These are phyloP conservation scores for Heliconius cydno DNA, from an alignment of 2,888 invertebrate genomes.

Conservation along the genomic window DNA sequence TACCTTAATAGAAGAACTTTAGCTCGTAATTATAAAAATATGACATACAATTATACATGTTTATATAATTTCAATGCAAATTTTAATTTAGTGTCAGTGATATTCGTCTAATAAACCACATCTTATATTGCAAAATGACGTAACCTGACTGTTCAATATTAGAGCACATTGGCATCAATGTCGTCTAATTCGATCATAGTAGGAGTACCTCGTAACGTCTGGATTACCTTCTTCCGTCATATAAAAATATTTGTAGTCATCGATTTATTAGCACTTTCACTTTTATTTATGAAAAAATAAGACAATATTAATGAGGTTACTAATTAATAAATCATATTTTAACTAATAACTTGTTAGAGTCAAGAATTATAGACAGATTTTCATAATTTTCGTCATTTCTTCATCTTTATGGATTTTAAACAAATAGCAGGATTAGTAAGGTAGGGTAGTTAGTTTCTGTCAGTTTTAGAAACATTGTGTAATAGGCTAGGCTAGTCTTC, in stretches of 20 bases:
- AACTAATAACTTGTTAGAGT: neutral
- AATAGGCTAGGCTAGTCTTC: neutral
- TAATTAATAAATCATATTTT: neutral
- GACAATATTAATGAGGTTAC: neutral
- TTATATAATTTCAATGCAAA: neutral
- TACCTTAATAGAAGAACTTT: neutral
- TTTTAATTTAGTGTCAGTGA: no score
- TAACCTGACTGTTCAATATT: neutral
- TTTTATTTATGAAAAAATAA: conserved; percentile 10
- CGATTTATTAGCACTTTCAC: conserved; percentile 51
- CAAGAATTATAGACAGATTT: neutral
- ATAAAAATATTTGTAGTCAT: conserved; percentile 50
- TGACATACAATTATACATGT: neutral
- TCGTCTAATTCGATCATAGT: conserved; percentile 65
- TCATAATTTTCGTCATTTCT: neutral
- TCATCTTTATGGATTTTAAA: neutral
- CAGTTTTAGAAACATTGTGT: neutral
- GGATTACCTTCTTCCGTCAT: conserved; percentile 68
- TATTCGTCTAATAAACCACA: neutral
- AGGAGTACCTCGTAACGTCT: conserved; percentile 60
- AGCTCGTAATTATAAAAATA: neutral
- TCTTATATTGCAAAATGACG: neutral
- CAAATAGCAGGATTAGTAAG: no score
- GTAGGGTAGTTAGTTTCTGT: neutral
- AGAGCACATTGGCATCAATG: conserved; percentile 48